These are phyloP conservation scores for Gastrophysa polygoni DNA, from an alignment of 2,888 invertebrate genomes.

Conservation along the genomic window DNA sequence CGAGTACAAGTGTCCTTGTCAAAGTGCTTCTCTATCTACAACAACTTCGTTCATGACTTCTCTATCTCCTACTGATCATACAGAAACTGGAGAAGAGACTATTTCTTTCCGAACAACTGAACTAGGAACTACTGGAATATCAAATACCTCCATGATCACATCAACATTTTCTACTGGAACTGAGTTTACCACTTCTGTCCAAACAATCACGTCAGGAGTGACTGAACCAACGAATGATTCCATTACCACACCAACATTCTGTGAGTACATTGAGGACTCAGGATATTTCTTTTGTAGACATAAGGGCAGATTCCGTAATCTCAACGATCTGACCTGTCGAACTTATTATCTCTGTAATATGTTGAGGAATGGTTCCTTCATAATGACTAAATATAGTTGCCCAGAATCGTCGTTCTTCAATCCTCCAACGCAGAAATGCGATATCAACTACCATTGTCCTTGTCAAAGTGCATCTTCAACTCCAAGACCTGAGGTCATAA, in stretches of 20 bases:
- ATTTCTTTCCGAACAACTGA: too few species aligned
- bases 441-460: slow-evolving; percentile 55
- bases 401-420: slow-evolving; percentile 51
- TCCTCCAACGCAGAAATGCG: slow-evolving; percentile 54
- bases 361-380: slow-evolving; percentile 47
- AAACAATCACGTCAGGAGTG: not conserved
- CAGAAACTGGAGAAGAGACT: not conserved
- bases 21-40: not conserved
- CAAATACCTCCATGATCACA: too few species aligned
- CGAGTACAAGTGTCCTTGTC: slow-evolving; percentile 52
- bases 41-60: slow-evolving; percentile 8
- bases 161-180: too few species aligned
- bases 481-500: not conserved
- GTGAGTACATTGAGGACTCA: slow-evolving; percentile 18
- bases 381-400: slow-evolving; percentile 43
- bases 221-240: not conserved
- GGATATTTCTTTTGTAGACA: slow-evolving; percentile 27
- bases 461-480: slow-evolving; percentile 46
- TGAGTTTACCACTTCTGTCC: too few species aligned
- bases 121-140: slow-evolving; percentile 12
- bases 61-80: not conserved
- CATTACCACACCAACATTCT: not conserved
- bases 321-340: slow-evolving; percentile 48
- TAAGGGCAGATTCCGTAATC: slow-evolving; percentile 53
- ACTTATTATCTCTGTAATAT: slow-evolving; percentile 41